Evolutionary conservation across 2,888 invertebrate genomes (phyloP).

Genomic region (Lasioglossum marginatum): DNA sequence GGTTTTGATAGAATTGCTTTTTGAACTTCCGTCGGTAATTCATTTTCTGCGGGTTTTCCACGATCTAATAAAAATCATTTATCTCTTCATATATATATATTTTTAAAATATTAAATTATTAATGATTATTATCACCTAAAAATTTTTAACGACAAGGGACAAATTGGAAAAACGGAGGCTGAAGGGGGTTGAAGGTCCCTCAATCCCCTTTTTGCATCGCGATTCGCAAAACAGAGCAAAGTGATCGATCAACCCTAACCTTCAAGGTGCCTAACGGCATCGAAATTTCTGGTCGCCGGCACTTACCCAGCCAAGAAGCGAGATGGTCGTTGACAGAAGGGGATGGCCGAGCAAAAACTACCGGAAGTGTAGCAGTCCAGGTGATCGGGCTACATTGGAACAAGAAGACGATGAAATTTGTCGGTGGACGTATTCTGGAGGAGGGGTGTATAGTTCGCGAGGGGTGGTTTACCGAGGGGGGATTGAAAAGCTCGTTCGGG

Average conservation of each 20-base stretch:
- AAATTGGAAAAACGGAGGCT: too few species aligned
- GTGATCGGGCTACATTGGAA: conserved; percentile 45
- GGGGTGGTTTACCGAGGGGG: background rate
- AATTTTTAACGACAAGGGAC: too few species aligned
- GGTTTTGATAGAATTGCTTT: background rate
- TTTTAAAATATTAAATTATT: too few species aligned
- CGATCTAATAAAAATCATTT: too few species aligned
- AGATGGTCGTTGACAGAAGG: conserved; percentile 44
- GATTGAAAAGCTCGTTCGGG: background rate
- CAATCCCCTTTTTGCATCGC: too few species aligned
- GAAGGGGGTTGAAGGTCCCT: background rate
- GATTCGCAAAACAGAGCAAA: background rate
- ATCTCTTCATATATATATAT: too few species aligned
- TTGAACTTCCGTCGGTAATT: background rate
- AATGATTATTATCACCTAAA: too few species aligned
- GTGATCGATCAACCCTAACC: background rate
- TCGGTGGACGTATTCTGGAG: background rate
- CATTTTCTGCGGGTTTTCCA: too few species aligned
- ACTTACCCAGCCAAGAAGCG: conserved; percentile 48
- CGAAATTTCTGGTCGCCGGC: background rate
- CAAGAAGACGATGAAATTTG: conserved; percentile 56
- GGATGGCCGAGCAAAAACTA: conserved; percentile 46
- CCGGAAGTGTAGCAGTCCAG: conserved; percentile 58
- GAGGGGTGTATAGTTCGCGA: background rate
- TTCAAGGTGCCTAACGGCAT: background rate